phyloP scores from a whole-genome alignment of 2,888 invertebrate genomes.

The Meiosimyza decipiens region DNA sequence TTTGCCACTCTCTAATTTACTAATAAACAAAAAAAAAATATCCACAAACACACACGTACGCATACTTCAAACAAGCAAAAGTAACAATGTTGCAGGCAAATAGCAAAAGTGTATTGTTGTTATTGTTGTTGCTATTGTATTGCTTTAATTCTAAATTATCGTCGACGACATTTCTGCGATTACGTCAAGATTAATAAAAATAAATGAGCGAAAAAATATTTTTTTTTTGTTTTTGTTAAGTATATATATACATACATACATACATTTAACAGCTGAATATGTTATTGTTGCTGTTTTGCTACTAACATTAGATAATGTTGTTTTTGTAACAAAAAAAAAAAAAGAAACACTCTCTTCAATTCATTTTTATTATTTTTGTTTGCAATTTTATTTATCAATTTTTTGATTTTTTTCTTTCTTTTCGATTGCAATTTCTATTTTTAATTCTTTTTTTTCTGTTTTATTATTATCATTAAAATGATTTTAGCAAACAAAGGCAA shows the following conservation, averaged over 20 bases:
- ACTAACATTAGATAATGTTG: constrained; percentile 1
- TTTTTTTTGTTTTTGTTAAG: too few relatives aligned
- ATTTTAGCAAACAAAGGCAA: too few relatives aligned
- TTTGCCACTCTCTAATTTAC: background rate
- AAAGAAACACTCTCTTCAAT: background rate
- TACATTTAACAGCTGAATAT: background rate
- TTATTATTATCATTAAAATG: constrained; percentile 37
- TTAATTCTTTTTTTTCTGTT: constrained; percentile 31
- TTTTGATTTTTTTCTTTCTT: constrained; percentile 14
- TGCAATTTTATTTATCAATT: too few relatives aligned
- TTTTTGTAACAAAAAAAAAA: background rate
- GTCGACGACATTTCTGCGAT: constrained; percentile 21
- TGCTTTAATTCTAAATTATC: constrained; percentile 15
- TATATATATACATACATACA: background rate
- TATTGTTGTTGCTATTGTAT: constrained; percentile 7
- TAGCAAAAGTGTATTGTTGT: background rate
- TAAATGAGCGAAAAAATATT: too few relatives aligned
- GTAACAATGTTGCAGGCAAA: background rate
- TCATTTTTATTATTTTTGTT: background rate
- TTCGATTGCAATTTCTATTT: constrained; percentile 2
- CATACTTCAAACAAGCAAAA: too few relatives aligned
- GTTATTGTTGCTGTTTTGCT: constrained; percentile 12
- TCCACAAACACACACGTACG: too few relatives aligned
- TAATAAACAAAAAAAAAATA: too few relatives aligned
- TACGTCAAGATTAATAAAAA: constrained; percentile 8